These are phyloP conservation scores for Eueremaeus valkanovi DNA, from an alignment of 2,888 invertebrate species.

Conservation along the genomic window DNA sequence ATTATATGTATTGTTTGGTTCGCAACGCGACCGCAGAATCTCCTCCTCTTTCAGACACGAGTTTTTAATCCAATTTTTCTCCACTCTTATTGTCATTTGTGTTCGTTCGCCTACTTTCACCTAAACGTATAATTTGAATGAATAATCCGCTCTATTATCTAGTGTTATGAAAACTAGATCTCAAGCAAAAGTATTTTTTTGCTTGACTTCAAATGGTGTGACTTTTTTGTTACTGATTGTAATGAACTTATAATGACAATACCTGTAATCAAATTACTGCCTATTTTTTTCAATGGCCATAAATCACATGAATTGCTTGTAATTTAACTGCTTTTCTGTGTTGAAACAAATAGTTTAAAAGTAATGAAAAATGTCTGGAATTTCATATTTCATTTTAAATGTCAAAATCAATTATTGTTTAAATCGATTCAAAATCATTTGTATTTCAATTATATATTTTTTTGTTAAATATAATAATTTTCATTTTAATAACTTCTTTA, in stretches of 20 bases:
- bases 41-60: slow-evolving; percentile 34
- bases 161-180: background rate
- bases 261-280: background rate
- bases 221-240: slow-evolving; percentile 18
- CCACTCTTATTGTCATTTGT: no score
- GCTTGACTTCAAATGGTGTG: slow-evolving; percentile 29
- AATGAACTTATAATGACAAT: slow-evolving; percentile 2
- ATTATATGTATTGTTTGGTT: background rate
- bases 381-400: background rate
- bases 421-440: no score
- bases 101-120: slow-evolving; percentile 14
- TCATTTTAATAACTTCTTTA: no score
- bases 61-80: no score
- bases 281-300: slow-evolving; percentile 19
- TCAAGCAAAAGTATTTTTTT: background rate
- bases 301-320: slow-evolving; percentile 14
- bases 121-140: slow-evolving; percentile 2
- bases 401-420: no score
- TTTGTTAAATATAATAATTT: no score
- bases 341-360: background rate
- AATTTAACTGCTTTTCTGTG: background rate
- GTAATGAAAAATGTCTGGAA: background rate
- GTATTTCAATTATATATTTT: no score
- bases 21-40: background rate
- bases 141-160: background rate